Percentiles rank a stretch among this genome's conserved stretches.
These are phyloP conservation scores for Psittacus erithacus DNA, from an alignment of 2,113 vertebrate species.

Conservation along the genomic window DNA sequence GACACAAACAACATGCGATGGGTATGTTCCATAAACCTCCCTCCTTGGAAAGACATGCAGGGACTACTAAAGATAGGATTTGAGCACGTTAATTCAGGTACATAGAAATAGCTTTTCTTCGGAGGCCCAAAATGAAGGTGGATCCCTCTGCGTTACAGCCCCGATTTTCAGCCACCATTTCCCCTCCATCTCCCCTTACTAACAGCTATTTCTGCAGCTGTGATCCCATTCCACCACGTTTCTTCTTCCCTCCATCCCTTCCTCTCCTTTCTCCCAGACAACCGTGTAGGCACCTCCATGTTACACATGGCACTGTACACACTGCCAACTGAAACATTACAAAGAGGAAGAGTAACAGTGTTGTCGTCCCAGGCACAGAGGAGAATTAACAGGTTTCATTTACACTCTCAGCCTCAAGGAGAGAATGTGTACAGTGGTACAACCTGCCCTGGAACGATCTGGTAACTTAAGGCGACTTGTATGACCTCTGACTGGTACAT, in stretches of 20 bases:
- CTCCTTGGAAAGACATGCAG: accelerated
- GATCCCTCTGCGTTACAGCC: accelerated
- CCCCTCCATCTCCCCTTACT: accelerated
- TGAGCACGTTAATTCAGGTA: background rate
- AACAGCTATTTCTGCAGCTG: background rate
- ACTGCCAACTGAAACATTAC: accelerated
- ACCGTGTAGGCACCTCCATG: background rate
- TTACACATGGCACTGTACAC: accelerated
- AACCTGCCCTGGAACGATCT: background rate
- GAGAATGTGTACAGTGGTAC: background rate
- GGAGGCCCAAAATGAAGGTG: background rate
- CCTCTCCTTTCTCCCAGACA: background rate
- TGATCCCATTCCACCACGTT: background rate
- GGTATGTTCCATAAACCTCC: background rate
- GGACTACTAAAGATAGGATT: too few relatives aligned
- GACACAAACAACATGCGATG: accelerated
- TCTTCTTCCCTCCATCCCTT: background rate
- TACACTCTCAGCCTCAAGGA: background rate
- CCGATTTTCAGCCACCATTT: background rate
- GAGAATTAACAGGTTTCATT: background rate
- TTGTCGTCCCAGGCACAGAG: background rate
- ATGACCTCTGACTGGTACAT: background rate
- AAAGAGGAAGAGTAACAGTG: background rate
- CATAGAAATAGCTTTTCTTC: accelerated
- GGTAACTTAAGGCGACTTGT: background rate